These are phyloP conservation scores for Ips typographus DNA, from an alignment of 1,140 invertebrate genomes.

Conservation along the genomic window DNA sequence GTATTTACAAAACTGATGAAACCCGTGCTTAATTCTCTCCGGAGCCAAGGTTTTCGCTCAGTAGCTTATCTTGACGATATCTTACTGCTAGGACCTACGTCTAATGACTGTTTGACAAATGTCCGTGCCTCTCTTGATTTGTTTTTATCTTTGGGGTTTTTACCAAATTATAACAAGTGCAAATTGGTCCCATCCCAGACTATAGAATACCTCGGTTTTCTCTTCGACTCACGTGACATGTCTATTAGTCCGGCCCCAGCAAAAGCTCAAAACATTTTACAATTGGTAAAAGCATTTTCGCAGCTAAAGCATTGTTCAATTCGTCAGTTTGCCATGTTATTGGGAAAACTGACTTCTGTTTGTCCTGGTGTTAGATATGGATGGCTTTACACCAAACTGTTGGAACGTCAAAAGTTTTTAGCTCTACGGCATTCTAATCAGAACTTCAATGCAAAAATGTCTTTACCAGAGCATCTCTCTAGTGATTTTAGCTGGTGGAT, in stretches of 20 bases:
- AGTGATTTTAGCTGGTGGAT: slow-evolving; percentile 23
- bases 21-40: slow-evolving; percentile 9
- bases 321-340: no score
- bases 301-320: no score
- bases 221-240: not conserved
- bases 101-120: not conserved
- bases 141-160: not conserved
- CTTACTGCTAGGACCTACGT: not conserved
- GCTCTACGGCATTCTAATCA: slow-evolving; percentile 2
- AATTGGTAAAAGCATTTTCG: not conserved
- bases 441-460: slow-evolving; percentile 12
- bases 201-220: not conserved
- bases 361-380: slow-evolving; percentile 28
- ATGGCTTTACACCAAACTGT: slow-evolving; percentile 34
- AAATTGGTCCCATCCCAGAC: not conserved
- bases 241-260: not conserved
- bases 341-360: not conserved
- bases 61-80: slow-evolving; percentile 3
- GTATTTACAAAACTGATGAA: slow-evolving; percentile 23
- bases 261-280: not conserved
- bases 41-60: not conserved
- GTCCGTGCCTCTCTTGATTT: not conserved
- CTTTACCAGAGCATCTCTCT: not conserved
- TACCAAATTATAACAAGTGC: not conserved
- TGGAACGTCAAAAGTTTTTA: slow-evolving; percentile 34